Base-by-base conservation (phyloP, 2,888 invertebrate species). In the Oscheius myriophilus region DNA sequence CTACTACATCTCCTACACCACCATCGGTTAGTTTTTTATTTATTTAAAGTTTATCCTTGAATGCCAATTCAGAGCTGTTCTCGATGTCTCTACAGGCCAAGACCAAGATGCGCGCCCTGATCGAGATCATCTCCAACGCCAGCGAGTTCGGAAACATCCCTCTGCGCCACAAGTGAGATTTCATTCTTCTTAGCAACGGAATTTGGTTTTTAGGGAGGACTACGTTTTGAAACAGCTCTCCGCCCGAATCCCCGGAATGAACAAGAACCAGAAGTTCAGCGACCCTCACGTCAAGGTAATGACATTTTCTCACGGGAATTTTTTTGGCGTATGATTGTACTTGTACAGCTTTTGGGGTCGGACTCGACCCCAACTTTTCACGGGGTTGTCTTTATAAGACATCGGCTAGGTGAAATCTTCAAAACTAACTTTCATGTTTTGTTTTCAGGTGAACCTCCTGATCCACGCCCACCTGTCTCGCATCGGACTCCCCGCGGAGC, bases 1-100 rank as follows among this genome's bases (percentile, higher is more conserved):
- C 89, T 99, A 99, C 88, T 98, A 98, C 89, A 98, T 98, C 84
- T 96, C 97, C 88, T 98, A 99, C 85, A 96, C 96, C 0, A 99
- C 98, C 0, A 98, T 98, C 69, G 93, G 93, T 93, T 86, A 45
- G 72, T 42, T 57, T 43, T 52, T 51, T 69, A 25, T 4, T 46
- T 14, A 59, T 49, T 14, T 6, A 53, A 59, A 25, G 3, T 6
- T 33, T 6, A 33, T 33, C 33, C 33, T 6, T 33, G 3, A 6
- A 33, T 33, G 33, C 33, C 33, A 3, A 33, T 33, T 33, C 33
- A 93, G 98, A 98, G 88, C 89, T 99, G 81, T 99, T 99, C 90
- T 95, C 95, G 86, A 91, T 96, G 85, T 97, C 97, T 0, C 89
- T 99, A 57, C 96, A 95, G 80, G 93, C 91, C 83, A 98, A 97